Conservation (phyloP, 2,113 vertebrate genomes). For the Megaceryle maxima region DNA sequence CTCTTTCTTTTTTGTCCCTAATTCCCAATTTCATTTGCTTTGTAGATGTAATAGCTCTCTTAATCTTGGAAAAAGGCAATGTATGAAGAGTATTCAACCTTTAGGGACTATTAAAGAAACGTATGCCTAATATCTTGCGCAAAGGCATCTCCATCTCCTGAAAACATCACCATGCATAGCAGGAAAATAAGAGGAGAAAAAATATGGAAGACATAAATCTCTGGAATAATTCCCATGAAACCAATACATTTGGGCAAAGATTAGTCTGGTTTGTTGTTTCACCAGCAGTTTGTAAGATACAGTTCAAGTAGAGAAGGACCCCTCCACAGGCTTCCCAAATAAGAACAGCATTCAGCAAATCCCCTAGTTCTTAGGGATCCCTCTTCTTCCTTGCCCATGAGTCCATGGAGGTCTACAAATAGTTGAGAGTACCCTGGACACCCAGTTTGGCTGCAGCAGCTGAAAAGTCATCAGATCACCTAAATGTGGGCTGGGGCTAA, state of each 20-base stretch:
- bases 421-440: background rate
- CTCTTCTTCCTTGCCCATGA: background rate
- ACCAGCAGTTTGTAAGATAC: background rate
- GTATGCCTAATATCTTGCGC: background rate
- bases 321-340: background rate
- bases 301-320: background rate
- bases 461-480: background rate
- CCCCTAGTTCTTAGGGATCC: background rate
- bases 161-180: background rate
- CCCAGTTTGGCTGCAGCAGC: background rate
- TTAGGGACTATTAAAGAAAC: constrained; percentile 41
- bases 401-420: background rate
- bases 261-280: background rate
- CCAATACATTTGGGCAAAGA: background rate
- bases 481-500: accelerated
- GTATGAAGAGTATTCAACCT: constrained; percentile 1
- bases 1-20: constrained; percentile 52
- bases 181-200: constrained; percentile 6
- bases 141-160: background rate
- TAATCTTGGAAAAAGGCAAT: constrained; percentile 54
- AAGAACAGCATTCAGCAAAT: background rate
- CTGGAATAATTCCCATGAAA: background rate
- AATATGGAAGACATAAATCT: constrained; percentile 7
- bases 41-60: constrained; percentile 57
- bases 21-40: constrained; percentile 54